Conservation (phyloP, 37 sponge, comb jelly and placozoan genomes). For the Halisarca cf. caerulea region DNA sequence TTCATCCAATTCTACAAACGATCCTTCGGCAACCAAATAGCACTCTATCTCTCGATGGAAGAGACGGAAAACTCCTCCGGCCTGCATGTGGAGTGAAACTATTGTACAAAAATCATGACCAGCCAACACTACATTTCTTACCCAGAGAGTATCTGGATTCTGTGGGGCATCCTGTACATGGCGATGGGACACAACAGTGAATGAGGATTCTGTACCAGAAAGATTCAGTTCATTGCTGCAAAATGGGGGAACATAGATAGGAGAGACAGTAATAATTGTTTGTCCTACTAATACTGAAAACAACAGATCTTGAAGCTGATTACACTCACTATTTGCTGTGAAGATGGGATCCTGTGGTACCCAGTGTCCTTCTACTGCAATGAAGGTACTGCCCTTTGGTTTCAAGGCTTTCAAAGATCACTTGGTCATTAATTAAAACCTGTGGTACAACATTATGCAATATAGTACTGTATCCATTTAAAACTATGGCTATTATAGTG, state of each 20-base stretch:
- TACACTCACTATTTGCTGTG: slow-evolving; percentile 32
- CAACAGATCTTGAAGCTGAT: no score
- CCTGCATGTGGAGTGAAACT: no score
- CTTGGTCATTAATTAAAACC: slow-evolving; percentile 57
- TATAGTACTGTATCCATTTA: no score
- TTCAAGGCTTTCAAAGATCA: slow-evolving; percentile 63
- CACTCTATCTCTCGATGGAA: slow-evolving; percentile 75
- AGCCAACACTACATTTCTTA: background rate
- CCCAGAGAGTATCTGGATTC: background rate
- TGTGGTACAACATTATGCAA: no score
- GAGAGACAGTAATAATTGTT: no score
- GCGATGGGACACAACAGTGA: slow-evolving; percentile 61
- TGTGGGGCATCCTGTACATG: background rate
- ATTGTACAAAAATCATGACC: no score
- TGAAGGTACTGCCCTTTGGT: slow-evolving; percentile 70
- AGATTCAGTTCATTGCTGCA: slow-evolving; percentile 77
- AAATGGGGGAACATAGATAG: no score
- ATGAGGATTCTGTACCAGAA: slow-evolving; percentile 65
- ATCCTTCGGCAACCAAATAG: slow-evolving; percentile 80
- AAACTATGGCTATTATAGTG: no score
- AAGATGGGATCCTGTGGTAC: background rate
- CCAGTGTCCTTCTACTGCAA: slow-evolving; percentile 37
- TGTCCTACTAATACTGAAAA: no score
- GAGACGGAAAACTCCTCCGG: slow-evolving; percentile 50
- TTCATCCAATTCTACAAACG: slow-evolving; percentile 41